A percentile compares a stretch with the other conserved stretches of the same genome.
Evolutionary conservation across 2,797 vertebrate genomes (phyloP).

Genomic region (Hippopotamyrus pictus): DNA sequence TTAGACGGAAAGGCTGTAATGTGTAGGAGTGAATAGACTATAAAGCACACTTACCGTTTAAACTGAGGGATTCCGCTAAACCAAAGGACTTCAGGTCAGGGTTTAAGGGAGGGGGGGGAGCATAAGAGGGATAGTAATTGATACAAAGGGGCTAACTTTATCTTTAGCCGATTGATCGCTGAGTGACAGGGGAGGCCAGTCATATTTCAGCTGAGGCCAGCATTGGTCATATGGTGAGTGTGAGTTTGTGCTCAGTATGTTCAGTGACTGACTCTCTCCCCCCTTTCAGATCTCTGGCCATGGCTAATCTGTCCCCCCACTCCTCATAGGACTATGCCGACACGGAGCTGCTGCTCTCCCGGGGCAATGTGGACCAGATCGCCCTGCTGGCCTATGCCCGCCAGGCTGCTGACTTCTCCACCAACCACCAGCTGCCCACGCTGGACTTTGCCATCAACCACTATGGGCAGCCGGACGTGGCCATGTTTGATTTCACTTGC

Average conservation of each 20-base stretch:
- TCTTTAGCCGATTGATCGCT: neutral
- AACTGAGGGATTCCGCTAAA: no score
- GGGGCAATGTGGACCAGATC: constrained; percentile 83
- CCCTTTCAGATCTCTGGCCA: neutral
- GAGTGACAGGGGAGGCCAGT: neutral
- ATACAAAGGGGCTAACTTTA: neutral
- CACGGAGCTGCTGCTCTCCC: constrained; percentile 80
- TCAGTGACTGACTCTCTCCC: no score
- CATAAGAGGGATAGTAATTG: neutral
- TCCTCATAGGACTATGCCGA: constrained; percentile 76
- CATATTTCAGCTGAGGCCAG: neutral
- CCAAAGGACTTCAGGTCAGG: neutral
- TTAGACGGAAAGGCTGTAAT: neutral
- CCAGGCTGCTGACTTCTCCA: constrained; percentile 87
- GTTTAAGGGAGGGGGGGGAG: no score
- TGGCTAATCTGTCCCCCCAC: neutral
- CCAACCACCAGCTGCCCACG: constrained; percentile 79
- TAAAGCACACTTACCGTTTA: neutral
- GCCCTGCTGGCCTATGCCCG: constrained; percentile 80
- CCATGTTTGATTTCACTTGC: constrained; percentile 96
- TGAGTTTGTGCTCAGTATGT: neutral
- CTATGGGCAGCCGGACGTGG: constrained; percentile 88
- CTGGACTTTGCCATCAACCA: constrained; percentile 95
- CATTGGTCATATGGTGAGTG: neutral
- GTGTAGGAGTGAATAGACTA: neutral